Conservation (phyloP, 2,113 vertebrate genomes). For the Macrotis lagotis region DNA sequence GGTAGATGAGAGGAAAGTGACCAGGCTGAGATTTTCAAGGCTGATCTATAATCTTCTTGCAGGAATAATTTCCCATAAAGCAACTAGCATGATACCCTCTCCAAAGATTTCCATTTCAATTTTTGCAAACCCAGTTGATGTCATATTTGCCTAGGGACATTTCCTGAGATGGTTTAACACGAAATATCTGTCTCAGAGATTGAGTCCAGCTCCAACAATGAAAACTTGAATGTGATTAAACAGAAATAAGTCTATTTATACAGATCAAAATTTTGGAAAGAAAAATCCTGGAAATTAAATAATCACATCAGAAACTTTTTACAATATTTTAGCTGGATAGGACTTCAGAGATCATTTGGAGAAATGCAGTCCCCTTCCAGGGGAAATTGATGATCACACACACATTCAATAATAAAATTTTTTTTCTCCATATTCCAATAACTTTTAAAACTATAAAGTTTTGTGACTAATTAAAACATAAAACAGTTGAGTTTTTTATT, state of each 20-base stretch:
- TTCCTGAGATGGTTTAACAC: not conserved
- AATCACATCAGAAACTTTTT: not conserved
- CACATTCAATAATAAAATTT: not conserved
- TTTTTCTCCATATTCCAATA: not conserved
- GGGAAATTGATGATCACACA: not conserved
- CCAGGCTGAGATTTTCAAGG: not conserved
- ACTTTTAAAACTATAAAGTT: not conserved
- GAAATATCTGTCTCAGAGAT: not conserved
- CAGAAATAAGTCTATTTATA: not conserved
- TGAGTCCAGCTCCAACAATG: not conserved
- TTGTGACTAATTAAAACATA: not conserved
- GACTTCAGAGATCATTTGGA: not conserved
- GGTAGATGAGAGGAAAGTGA: not conserved
- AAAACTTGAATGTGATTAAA: not conserved
- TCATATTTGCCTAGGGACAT: not conserved
- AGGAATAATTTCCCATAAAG: not conserved
- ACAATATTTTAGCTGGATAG: not conserved
- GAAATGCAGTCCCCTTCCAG: not conserved
- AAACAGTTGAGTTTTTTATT: not conserved
- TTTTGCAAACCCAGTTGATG: not conserved
- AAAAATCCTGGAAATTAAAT: not conserved
- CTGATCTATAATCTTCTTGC: not conserved
- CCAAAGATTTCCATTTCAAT: constrained; percentile 18
- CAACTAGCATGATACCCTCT: not conserved
- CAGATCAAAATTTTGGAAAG: not conserved